These are phyloP conservation scores for Toxotes jaculatrix DNA, from an alignment of 2,113 vertebrate genomes.

Conservation along the genomic window DNA sequence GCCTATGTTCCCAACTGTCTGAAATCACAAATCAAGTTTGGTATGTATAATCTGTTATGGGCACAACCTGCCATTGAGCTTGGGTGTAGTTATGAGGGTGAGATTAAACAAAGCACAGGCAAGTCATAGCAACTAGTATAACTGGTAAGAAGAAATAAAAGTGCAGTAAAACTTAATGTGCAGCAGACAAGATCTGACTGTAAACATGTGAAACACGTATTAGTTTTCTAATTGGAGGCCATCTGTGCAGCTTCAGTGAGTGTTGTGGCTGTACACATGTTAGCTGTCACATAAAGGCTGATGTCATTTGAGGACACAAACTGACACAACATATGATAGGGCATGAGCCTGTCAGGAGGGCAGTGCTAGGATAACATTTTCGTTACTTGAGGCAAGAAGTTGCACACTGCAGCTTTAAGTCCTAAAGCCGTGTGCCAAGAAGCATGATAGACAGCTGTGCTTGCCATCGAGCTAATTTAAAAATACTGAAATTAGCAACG, in stretches of 20 bases:
- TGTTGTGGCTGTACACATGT: neutral
- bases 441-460: slow-evolving; percentile 43
- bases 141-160: neutral
- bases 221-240: neutral
- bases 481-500: slow-evolving; percentile 49
- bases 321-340: neutral
- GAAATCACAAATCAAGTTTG: slow-evolving; percentile 13
- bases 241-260: slow-evolving; percentile 1
- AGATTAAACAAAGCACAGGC: neutral
- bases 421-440: neutral
- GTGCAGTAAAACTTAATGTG: neutral
- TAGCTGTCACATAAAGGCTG: neutral
- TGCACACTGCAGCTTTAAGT: slow-evolving; percentile 40
- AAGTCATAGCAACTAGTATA: neutral
- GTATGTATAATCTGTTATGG: neutral
- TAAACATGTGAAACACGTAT: neutral
- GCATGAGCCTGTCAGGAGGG: slow-evolving; percentile 1
- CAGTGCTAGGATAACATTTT: neutral
- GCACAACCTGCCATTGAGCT: neutral
- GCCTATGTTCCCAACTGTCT: neutral
- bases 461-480: slow-evolving; percentile 44
- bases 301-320: slow-evolving; percentile 5
- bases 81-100: neutral
- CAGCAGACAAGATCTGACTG: neutral
- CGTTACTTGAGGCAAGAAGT: neutral